Percentiles rank a stretch among this genome's conserved stretches.
Evolutionary conservation across 2,888 invertebrate species (phyloP).

Genomic region (Abrostola triplasia): DNA sequence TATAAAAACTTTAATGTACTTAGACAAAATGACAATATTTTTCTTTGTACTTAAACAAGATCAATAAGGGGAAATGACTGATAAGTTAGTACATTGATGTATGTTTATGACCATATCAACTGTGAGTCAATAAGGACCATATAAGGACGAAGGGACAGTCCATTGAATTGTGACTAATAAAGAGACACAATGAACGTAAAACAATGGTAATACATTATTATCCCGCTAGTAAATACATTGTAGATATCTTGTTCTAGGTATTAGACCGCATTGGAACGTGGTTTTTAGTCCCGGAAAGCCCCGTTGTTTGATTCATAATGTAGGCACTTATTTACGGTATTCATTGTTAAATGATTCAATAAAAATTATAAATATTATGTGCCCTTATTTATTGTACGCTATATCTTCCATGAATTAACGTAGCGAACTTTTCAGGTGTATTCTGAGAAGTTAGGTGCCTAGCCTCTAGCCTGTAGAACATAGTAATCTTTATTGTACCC

Average conservation of each 20-base stretch:
- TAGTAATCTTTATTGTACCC: too few relatives aligned
- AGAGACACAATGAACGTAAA: constrained; percentile 13
- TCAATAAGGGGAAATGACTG: constrained; percentile 12
- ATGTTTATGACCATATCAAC: constrained; percentile 15
- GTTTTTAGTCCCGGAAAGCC: constrained; percentile 19
- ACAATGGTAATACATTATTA: constrained; percentile 19
- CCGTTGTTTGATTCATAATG: constrained; percentile 13
- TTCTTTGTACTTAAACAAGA: constrained; percentile 6
- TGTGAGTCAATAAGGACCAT: constrained; percentile 23
- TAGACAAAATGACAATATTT: neutral
- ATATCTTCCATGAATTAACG: too few relatives aligned
- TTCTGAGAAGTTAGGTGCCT: too few relatives aligned
- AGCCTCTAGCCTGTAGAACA: too few relatives aligned
- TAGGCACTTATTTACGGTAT: neutral
- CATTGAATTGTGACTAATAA: constrained; percentile 38
- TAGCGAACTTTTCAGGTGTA: too few relatives aligned
- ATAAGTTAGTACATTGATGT: constrained; percentile 10
- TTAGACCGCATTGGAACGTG: constrained; percentile 11
- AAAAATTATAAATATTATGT: constrained; percentile 8
- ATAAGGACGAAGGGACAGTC: constrained; percentile 30
- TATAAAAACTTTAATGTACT: neutral
- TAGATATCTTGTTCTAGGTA: constrained; percentile 26
- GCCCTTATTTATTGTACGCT: too few relatives aligned
- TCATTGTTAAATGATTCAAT: constrained; percentile 25
- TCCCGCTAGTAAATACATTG: constrained; percentile 4